Base-by-base conservation (phyloP, 2,888 invertebrate species). In the Amphipyra berbera region DNA sequence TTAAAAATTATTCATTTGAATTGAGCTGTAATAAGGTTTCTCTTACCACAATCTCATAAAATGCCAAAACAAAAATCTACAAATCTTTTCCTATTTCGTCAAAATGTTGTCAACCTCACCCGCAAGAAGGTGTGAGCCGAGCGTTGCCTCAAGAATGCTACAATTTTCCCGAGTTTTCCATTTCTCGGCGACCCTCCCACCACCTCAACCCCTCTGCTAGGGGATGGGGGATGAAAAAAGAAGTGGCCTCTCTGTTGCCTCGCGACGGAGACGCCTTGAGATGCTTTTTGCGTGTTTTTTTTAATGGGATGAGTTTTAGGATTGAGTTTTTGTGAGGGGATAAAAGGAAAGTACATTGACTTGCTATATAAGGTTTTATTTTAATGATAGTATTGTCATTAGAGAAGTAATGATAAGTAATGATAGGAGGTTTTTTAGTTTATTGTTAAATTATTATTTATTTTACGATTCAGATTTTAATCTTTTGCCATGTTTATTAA, bases 91-190 rank as follows among this genome's bases (percentile, higher is more conserved):
- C 3, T 7, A 38, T 10, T 41, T 6, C 6, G 13, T 12, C 83
- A 82, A 84, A 90, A 84, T 68, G 91, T 91, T 90, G 53, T 1
- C 48, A 40, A 81, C 83, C 77, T 78, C 92, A 81, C 76, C 42
- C 80, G 73, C 83, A 92, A 94, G 94, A 94, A 94, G 95, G 94
- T 94, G 94, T 92, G 93, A 93, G 94, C 90, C 87, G 88, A 89
- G 91, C 92, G 92, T 93, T 92, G 94, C 95, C 95, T 95, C 94
- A 95, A 94, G 95, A 95, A 95, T 95, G 95, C 95, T 95, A 95
- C 95, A 95, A 94, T 95, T 95, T 95, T 95, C 94, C 92, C 90
- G 95, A 95, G 95, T 95, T 95, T 95, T 95, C 95, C 95, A 94
- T 94, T 94, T 93, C 94, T 93, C 91, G 89, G 85, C 89, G 88